Evolutionary conservation across 2,113 vertebrate genomes (phyloP).

Genomic region (Mustelus asterias): DNA sequence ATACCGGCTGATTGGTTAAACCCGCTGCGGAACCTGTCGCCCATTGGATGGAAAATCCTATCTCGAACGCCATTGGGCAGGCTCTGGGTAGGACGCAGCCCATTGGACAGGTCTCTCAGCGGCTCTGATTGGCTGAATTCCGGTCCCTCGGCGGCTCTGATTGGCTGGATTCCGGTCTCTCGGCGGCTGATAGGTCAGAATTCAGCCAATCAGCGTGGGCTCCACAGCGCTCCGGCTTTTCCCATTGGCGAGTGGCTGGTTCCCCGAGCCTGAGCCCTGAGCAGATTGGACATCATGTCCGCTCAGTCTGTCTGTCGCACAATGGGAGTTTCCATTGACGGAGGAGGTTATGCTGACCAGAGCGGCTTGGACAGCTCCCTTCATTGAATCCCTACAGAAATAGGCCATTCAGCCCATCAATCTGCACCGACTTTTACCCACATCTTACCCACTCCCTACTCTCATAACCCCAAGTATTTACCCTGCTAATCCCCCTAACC

Average conservation of each 20-base stretch:
- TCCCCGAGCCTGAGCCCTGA: neutral
- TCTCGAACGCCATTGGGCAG: neutral
- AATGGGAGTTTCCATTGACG: neutral
- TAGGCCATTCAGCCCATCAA: too few species aligned
- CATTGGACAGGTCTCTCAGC: neutral
- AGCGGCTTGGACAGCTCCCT: too few species aligned
- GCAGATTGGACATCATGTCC: neutral
- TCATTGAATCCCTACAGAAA: too few species aligned
- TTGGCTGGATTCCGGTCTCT: neutral
- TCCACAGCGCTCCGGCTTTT: accelerated
- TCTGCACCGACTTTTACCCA: too few species aligned
- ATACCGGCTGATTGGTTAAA: neutral
- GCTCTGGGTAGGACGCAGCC: neutral
- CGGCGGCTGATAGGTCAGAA: too few species aligned
- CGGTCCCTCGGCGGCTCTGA: neutral
- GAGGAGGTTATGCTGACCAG: too few species aligned
- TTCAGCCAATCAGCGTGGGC: neutral
- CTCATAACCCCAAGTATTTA: too few species aligned
- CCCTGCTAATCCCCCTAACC: too few species aligned
- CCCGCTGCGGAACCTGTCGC: neutral
- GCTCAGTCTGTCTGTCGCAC: neutral
- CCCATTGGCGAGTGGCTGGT: neutral
- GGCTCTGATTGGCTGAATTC: neutral
- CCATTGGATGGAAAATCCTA: neutral
- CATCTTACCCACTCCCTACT: too few species aligned